Conservation (phyloP, 2,888 invertebrate species). For the Pteria penguin region DNA sequence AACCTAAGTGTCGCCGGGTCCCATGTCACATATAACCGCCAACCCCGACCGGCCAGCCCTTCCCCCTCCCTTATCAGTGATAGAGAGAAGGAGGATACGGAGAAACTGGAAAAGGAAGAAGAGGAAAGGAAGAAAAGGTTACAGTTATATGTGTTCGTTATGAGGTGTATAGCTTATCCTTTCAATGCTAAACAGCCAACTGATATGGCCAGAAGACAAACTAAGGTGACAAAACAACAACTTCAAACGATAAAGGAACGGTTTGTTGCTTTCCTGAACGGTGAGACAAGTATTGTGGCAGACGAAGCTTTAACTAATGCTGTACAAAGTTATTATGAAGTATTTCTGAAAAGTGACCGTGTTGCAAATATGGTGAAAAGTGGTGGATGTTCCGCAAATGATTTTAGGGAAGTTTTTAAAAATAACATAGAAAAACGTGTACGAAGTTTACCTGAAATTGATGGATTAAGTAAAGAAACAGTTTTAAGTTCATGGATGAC, state of each 20-base stretch:
- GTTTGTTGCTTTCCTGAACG: conserved; percentile 97
- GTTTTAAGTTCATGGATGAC: conserved; percentile 99
- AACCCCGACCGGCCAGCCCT: conserved; percentile 90
- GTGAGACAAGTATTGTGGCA: conserved; percentile 87
- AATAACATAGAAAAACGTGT: conserved; percentile 99
- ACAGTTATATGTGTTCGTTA: conserved; percentile 98
- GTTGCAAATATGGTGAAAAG: conserved; percentile 97
- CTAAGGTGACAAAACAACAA: conserved; percentile 97
- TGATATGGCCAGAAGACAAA: conserved; percentile 97
- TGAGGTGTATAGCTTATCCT: conserved; percentile 98
- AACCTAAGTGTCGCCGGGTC: conserved; percentile 74
- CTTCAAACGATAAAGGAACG: conserved; percentile 95
- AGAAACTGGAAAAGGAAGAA: conserved; percentile 96
- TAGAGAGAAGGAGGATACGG: conserved; percentile 84
- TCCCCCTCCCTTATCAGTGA: conserved; percentile 95
- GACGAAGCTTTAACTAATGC: conserved; percentile 96
- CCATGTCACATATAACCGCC: conserved; percentile 81
- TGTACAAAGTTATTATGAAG: conserved; percentile 90
- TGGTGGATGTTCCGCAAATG: conserved; percentile 98
- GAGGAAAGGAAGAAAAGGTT: conserved; percentile 96
- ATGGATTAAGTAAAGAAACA: conserved; percentile 99
- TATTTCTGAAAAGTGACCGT: conserved; percentile 97
- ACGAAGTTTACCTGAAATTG: conserved; percentile 97
- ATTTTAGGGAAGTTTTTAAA: conserved; percentile 98
- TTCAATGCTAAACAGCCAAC: conserved; percentile 99